Conservation (phyloP, 2,888 invertebrate genomes). For the Abscondita cerata region DNA sequence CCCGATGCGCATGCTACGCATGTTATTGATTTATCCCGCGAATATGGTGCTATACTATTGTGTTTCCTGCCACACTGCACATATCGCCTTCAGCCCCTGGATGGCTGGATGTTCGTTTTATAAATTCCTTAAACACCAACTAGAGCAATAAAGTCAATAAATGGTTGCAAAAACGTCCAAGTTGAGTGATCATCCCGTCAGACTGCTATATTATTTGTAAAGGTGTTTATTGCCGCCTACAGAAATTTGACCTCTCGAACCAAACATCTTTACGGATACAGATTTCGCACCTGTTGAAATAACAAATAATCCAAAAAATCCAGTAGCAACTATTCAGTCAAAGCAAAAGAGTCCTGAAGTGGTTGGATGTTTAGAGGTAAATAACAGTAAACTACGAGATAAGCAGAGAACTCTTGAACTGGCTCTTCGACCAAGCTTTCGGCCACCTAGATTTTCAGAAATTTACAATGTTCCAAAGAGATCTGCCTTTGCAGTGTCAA, state of each 20-base stretch:
- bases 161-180: background rate
- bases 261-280: background rate
- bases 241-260: background rate
- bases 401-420: background rate
- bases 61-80: background rate
- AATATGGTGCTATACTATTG: background rate
- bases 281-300: background rate
- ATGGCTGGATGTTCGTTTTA: background rate
- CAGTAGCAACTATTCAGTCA: background rate
- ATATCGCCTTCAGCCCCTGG: background rate
- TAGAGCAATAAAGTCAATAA: background rate
- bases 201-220: too few relatives aligned
- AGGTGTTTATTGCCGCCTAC: background rate
- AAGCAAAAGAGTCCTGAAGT: too few relatives aligned
- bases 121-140: background rate
- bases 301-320: background rate
- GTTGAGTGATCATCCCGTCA: background rate
- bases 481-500: background rate
- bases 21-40: background rate
- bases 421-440: background rate
- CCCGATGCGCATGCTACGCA: background rate
- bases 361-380: background rate
- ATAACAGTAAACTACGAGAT: background rate
- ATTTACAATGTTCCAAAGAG: background rate
- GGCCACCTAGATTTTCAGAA: background rate